Percentiles rank a stretch among this genome's conserved stretches.
These are phyloP conservation scores for Phainopepla nitens DNA, from an alignment of 2,113 vertebrate genomes.

Conservation along the genomic window DNA sequence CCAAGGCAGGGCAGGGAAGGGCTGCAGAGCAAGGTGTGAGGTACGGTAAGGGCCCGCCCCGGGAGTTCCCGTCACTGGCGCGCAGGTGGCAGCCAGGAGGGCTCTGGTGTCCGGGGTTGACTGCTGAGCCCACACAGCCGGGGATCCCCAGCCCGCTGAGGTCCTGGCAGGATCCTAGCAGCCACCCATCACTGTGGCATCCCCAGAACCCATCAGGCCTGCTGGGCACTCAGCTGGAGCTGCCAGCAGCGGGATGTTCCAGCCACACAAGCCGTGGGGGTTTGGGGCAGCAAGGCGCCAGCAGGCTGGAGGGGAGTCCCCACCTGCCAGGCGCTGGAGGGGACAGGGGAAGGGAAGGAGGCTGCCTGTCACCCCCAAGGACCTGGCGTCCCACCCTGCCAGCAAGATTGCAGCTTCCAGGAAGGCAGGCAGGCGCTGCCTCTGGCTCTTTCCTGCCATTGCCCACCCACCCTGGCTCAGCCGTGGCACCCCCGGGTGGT, in stretches of 20 bases:
- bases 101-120: rapidly evolving
- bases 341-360: background rate
- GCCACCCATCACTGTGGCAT: background rate
- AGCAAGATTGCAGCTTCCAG: background rate
- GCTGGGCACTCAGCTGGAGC: background rate
- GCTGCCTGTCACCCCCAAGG: background rate
- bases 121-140: rapidly evolving
- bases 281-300: background rate
- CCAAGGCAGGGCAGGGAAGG: constrained; percentile 20
- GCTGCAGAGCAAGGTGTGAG: background rate
- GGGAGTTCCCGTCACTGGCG: background rate
- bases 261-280: rapidly evolving
- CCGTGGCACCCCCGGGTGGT: background rate
- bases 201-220: rapidly evolving
- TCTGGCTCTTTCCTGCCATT: background rate
- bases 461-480: background rate
- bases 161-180: rapidly evolving
- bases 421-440: background rate
- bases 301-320: background rate
- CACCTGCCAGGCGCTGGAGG: rapidly evolving
- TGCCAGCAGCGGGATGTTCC: background rate
- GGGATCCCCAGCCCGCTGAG: background rate
- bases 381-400: rapidly evolving
- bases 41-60: constrained; percentile 9
- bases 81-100: background rate